phyloP scores from a whole-genome alignment of 1,140 invertebrate genomes.

The Lordiphosa clarofinis region DNA sequence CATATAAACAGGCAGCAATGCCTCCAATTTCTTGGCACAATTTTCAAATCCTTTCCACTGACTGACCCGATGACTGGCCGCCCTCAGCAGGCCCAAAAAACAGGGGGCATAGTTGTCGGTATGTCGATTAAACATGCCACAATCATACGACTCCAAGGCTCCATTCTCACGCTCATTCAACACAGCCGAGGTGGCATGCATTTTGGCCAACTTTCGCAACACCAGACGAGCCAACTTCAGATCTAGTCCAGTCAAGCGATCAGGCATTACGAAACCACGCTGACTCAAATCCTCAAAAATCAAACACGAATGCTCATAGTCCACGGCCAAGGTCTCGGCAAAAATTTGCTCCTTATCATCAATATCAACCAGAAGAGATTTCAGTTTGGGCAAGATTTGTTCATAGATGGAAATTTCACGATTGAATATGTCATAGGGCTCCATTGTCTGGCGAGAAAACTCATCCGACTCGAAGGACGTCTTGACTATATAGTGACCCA shows the following conservation, averaged over 20 bases:
- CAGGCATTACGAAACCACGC: conserved; percentile 79
- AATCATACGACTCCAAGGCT: conserved; percentile 56
- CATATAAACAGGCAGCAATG: conserved; percentile 64
- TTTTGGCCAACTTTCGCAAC: conserved; percentile 81
- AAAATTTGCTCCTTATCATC: conserved; percentile 58
- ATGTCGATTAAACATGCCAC: conserved; percentile 70
- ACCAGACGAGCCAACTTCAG: conserved; percentile 81
- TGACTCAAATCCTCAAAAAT: conserved; percentile 70
- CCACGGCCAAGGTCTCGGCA: conserved; percentile 58
- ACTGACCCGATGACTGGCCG: conserved; percentile 58
- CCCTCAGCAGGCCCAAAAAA: conserved; percentile 59
- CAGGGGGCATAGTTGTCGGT: conserved; percentile 66
- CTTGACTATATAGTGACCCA: conserved; percentile 50
- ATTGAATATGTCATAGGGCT: conserved; percentile 70
- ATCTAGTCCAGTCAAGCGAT: conserved; percentile 81
- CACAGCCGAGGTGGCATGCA: conserved; percentile 81
- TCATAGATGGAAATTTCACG: conserved; percentile 76
- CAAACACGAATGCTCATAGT: conserved; percentile 55
- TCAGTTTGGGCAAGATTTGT: conserved; percentile 64
- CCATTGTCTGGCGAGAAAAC: conserved; percentile 59
- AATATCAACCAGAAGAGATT: conserved; percentile 47
- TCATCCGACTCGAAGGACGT: conserved; percentile 67
- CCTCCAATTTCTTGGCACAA: conserved; percentile 61
- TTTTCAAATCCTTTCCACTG: conserved; percentile 39
- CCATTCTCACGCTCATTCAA: conserved; percentile 59